Percentiles rank a stretch among this genome's conserved stretches.
Conservation (phyloP, 2,888 invertebrate genomes). For the Neoscelio sp. region DNA sequence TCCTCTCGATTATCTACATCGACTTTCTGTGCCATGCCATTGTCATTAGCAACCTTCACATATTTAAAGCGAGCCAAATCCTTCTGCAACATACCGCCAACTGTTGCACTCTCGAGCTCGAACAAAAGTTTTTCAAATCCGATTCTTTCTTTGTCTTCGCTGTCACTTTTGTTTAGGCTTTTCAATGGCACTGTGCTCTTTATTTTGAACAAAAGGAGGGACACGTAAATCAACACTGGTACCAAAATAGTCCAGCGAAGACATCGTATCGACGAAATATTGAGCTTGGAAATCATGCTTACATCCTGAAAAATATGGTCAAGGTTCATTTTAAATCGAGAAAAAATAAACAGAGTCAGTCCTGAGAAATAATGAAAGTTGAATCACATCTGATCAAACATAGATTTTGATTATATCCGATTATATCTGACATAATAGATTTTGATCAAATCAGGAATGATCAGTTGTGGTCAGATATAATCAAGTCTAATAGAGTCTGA, state of each 20-base stretch:
- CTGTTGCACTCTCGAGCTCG: slow-evolving; percentile 75
- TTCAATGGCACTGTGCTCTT: slow-evolving; percentile 76
- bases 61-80: slow-evolving; percentile 62
- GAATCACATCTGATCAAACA: too few relatives aligned
- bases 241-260: slow-evolving; percentile 78
- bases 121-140: slow-evolving; percentile 69
- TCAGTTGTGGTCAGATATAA: too few relatives aligned
- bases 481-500: too few relatives aligned
- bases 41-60: slow-evolving; percentile 47
- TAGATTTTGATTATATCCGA: too few relatives aligned
- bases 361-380: too few relatives aligned
- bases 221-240: slow-evolving; percentile 77
- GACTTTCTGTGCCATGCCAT: slow-evolving; percentile 63
- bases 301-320: slow-evolving; percentile 35
- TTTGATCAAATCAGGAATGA: too few relatives aligned
- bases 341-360: too few relatives aligned
- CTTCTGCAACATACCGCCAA: slow-evolving; percentile 35
- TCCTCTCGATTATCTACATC: slow-evolving; percentile 69
- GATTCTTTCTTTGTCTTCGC: slow-evolving; percentile 69
- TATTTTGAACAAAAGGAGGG: slow-evolving; percentile 76
- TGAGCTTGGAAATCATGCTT: slow-evolving; percentile 63
- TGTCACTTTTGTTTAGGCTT: slow-evolving; percentile 64
- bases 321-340: not conserved
- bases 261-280: slow-evolving; percentile 67
- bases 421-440: too few relatives aligned